Base-by-base conservation (phyloP, 2,888 invertebrate genomes). In the Mellilla xanthometata region DNA sequence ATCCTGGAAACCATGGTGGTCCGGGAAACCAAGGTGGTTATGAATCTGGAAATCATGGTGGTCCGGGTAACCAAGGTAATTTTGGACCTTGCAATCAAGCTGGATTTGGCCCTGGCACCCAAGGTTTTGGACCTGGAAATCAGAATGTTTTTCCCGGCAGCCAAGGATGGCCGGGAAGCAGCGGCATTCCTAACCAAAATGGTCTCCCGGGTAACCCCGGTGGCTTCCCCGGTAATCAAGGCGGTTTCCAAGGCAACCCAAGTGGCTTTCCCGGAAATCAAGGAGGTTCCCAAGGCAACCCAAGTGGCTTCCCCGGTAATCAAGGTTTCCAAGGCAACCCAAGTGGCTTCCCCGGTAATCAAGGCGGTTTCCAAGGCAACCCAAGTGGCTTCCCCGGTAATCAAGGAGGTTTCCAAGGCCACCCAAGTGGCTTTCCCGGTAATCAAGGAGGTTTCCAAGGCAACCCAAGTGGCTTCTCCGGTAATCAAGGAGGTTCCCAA, bases 21-120 rank as follows among this genome's bases (percentile, higher is more conserved):
- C 43, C 39, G 1, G 30, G 43, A 0, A 31, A 23, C n/a, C 43
- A 52, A 39, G 45, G 40, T 3, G 27, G 46, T 0, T 42, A 11
- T 28, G n/a, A n/a, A n/a, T n/a, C n/a, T n/a, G n/a, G n/a, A n/a
- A n/a, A n/a, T n/a, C n/a, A n/a, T n/a, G n/a, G n/a, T n/a, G 31
- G 36, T 1, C 44, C 36, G 3, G 35, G 44, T 0, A 29, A 15
- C 15, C 50, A 46, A 36, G 46, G 46, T 13, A 31, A 34, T 2
- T 47, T 35, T 23, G 31, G 26, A 3, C 23, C 23, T 1, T 36
- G 41, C 2, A 9, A 36, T 6, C 49, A 49, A 32, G 22, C 11
- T 7, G 11, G 22, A 7, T 24, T 2, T 22, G 12, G 23, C 9
- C 15, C 19, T 10, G 36, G 36, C 3, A 24, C 19, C 4, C 39